Conservation (phyloP, 2,797 vertebrate genomes). For the Sebastes minor region DNA sequence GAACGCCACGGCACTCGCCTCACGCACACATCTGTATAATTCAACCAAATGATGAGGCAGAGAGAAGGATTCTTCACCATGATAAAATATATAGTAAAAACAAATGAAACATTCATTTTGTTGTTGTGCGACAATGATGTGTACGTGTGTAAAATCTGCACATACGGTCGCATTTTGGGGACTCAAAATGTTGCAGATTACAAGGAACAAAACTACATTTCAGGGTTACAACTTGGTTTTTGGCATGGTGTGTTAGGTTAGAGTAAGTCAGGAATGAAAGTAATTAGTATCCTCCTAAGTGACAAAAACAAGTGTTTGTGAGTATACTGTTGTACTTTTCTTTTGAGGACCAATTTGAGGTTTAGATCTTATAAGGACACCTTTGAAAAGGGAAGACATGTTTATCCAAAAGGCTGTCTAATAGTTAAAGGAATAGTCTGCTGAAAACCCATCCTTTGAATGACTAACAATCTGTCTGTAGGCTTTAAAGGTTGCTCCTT, state of each 20-base stretch:
- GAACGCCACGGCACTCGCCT: not conserved
- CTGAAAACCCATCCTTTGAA: not conserved
- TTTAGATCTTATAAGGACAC: not conserved
- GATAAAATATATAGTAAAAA: not conserved
- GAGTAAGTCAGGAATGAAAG: not conserved
- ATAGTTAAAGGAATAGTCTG: not conserved
- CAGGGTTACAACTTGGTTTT: not conserved
- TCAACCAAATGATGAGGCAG: constrained; percentile 1
- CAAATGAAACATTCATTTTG: not conserved
- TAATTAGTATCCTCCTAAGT: not conserved
- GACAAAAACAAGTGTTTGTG: not conserved
- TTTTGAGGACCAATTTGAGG: not conserved
- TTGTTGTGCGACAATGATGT: not conserved
- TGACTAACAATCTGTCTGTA: not conserved
- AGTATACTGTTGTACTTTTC: not conserved
- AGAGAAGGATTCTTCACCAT: not conserved
- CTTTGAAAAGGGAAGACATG: not conserved
- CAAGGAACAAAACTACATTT: not conserved
- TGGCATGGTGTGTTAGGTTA: not conserved
- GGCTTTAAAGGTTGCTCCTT: not conserved
- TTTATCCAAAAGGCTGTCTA: not conserved
- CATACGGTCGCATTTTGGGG: not conserved
- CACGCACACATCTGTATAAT: constrained; percentile 9
- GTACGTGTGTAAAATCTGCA: not conserved
- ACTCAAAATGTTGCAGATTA: not conserved